phyloP scores from a whole-genome alignment of 2,888 invertebrate genomes.

The Caradrina clavipalpis region DNA sequence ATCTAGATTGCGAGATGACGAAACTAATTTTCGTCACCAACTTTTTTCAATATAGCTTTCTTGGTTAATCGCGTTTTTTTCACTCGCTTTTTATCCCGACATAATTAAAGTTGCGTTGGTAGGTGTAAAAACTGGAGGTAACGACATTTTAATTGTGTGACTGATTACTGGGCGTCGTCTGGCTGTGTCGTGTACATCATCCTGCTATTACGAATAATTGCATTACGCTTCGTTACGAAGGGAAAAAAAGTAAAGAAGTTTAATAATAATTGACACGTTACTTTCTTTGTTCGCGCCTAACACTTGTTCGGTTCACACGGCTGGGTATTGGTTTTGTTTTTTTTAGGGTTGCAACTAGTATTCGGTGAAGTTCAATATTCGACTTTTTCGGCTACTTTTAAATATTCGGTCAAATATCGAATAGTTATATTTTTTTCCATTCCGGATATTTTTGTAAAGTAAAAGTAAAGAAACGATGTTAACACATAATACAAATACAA shows the following conservation, averaged over 20 bases:
- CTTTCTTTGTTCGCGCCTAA: constrained; percentile 86
- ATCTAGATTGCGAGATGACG: constrained; percentile 29
- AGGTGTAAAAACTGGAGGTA: constrained; percentile 88
- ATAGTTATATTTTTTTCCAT: too few relatives aligned
- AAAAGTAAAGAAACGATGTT: too few relatives aligned
- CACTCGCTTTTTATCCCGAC: constrained; percentile 76
- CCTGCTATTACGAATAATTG: constrained; percentile 90
- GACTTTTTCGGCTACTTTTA: too few relatives aligned
- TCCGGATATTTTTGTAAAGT: too few relatives aligned
- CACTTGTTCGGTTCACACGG: constrained; percentile 86
- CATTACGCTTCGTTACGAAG: constrained; percentile 90
- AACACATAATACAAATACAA: too few relatives aligned
- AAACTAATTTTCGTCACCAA: constrained; percentile 61
- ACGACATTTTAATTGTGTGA: constrained; percentile 90
- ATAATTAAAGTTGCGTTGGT: constrained; percentile 84
- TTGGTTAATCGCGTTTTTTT: constrained; percentile 73
- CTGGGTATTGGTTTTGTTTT: constrained; percentile 39
- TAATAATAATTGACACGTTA: constrained; percentile 84
- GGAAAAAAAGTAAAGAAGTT: constrained; percentile 87
- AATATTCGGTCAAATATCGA: background rate
- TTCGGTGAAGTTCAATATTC: too few relatives aligned
- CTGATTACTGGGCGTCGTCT: constrained; percentile 84
- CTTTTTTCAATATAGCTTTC: constrained; percentile 64
- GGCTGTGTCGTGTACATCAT: constrained; percentile 86
- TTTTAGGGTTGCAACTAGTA: constrained; percentile 10